These are phyloP conservation scores for Zaprionus inermis DNA, from an alignment of 1,140 invertebrate species.

Conservation along the genomic window DNA sequence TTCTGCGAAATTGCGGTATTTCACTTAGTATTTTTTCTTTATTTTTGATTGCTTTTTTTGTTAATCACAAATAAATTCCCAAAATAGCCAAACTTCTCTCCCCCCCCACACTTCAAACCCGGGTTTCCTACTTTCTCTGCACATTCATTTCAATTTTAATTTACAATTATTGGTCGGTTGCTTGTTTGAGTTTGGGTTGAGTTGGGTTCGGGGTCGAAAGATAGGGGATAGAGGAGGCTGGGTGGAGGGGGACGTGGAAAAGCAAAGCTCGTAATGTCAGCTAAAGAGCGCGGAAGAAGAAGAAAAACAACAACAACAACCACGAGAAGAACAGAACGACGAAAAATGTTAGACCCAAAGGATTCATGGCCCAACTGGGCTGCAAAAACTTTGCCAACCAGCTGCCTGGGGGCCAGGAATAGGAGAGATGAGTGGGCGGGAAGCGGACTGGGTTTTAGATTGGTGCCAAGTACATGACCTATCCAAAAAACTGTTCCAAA, in stretches of 20 bases:
- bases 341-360: slow-evolving; percentile 39
- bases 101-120: not conserved
- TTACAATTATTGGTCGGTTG: slow-evolving; percentile 75
- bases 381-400: slow-evolving; percentile 34
- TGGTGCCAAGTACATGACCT: slow-evolving; percentile 52
- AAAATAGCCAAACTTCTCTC: not conserved
- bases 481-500: slow-evolving; percentile 33
- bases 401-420: slow-evolving; percentile 1
- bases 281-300: slow-evolving; percentile 18
- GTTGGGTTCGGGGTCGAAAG: slow-evolving; percentile 1
- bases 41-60: not conserved
- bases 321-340: not conserved
- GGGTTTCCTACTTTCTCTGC: not conserved
- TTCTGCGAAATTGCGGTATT: not conserved
- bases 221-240: not conserved
- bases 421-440: no score
- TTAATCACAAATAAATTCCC: slow-evolving; percentile 6
- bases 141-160: slow-evolving; percentile 79
- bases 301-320: not conserved
- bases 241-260: not conserved
- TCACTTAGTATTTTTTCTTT: not conserved
- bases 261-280: slow-evolving; percentile 28
- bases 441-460: slow-evolving; percentile 14
- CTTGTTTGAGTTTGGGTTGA: slow-evolving; percentile 27
- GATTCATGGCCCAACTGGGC: slow-evolving; percentile 33